These are phyloP conservation scores for Notoglanidium macrostoma DNA, from an alignment of 2,797 vertebrate genomes.

Conservation along the genomic window DNA sequence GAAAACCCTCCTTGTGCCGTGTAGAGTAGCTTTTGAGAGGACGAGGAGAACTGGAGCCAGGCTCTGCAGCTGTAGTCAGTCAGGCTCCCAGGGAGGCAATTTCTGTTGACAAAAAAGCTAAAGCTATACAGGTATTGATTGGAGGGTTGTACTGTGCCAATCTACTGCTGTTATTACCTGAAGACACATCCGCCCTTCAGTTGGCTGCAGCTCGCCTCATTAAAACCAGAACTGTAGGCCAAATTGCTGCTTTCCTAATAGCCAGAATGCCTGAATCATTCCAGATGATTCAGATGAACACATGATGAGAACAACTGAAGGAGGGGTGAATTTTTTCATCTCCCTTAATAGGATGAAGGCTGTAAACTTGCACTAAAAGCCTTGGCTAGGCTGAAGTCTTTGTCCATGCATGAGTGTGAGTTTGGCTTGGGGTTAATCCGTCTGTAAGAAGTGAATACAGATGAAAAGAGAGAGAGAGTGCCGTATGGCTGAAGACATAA, in stretches of 20 bases:
- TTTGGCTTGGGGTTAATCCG: conserved; percentile 56
- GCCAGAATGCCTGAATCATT: conserved; percentile 30
- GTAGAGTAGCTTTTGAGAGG: conserved; percentile 38
- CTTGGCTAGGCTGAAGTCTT: conserved; percentile 18
- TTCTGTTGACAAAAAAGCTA: conserved; percentile 47
- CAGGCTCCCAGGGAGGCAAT: conserved; percentile 39
- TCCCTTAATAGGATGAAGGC: conserved; percentile 18
- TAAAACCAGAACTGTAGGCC: conserved; percentile 35
- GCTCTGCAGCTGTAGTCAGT: conserved; percentile 37
- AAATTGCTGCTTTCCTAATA: conserved; percentile 11
- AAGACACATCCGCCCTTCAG: conserved; percentile 27
- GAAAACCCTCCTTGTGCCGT: conserved; percentile 38
- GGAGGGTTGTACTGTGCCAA: conserved; percentile 43
- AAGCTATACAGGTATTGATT: conserved; percentile 55
- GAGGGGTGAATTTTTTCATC: not conserved
- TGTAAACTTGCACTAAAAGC: conserved; percentile 14
- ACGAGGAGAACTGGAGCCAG: conserved; percentile 34
- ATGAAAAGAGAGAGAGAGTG: conserved; percentile 29
- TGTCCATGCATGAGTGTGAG: conserved; percentile 36
- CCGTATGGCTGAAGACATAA: conserved; percentile 44
- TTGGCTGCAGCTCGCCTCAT: not conserved
- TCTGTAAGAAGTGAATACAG: conserved; percentile 48
- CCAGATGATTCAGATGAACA: conserved; percentile 23
- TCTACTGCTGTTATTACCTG: conserved; percentile 55
- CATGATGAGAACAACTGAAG: conserved; percentile 8